Percentiles rank a stretch among this genome's conserved stretches.
These are phyloP conservation scores for Zenarchopterus dispar DNA, from an alignment of 2,797 vertebrate genomes.

Conservation along the genomic window DNA sequence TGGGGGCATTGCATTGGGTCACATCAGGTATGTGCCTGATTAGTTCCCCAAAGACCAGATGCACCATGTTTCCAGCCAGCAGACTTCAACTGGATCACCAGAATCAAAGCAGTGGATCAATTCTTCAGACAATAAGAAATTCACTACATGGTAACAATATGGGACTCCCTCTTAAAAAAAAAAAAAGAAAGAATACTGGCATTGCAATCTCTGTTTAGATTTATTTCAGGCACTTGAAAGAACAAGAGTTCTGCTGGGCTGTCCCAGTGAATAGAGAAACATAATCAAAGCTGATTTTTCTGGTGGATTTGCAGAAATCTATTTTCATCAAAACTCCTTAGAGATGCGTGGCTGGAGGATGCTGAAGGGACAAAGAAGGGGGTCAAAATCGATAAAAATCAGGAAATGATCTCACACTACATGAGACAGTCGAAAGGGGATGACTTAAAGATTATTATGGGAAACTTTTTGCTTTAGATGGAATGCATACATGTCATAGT, in stretches of 20 bases:
- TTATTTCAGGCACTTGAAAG: constrained; percentile 6
- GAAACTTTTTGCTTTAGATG: too few relatives aligned
- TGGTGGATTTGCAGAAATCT: constrained; percentile 73
- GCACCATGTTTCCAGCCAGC: constrained; percentile 30
- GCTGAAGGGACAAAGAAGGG: constrained; percentile 12
- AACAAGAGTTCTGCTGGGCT: constrained; percentile 21
- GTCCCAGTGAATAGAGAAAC: constrained; percentile 34
- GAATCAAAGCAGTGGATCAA: not conserved
- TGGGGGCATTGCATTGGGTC: constrained; percentile 23
- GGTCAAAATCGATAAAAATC: constrained; percentile 20
- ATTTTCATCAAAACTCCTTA: constrained; percentile 77
- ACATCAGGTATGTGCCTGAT: constrained; percentile 38
- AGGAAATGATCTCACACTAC: constrained; percentile 31
- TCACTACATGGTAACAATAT: not conserved
- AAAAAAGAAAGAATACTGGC: too few relatives aligned
- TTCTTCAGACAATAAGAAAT: constrained; percentile 1
- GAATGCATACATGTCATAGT: too few relatives aligned
- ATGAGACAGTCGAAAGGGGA: not conserved
- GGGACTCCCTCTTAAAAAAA: not conserved
- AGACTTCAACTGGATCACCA: not conserved
- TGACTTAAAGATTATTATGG: not conserved
- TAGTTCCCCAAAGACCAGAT: constrained; percentile 23
- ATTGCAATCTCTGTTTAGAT: too few relatives aligned
- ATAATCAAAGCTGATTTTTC: constrained; percentile 74
- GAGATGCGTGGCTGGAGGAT: constrained; percentile 43